These are phyloP conservation scores for Maniola jurtina DNA, from an alignment of 1,140 invertebrate genomes.

Conservation along the genomic window DNA sequence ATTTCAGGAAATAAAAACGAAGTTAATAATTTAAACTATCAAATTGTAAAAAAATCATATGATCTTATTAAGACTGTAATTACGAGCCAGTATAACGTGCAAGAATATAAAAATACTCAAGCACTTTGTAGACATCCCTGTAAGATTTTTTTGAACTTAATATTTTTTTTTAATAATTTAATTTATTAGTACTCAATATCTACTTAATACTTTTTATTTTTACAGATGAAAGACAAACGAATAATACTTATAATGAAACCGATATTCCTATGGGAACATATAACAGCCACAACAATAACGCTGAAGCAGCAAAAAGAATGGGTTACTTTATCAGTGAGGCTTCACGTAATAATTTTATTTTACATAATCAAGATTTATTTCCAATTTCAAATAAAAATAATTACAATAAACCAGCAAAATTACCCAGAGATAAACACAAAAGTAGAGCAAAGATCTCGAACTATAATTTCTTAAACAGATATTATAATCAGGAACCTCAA, in stretches of 20 bases:
- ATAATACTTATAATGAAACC: slow-evolving; percentile 1
- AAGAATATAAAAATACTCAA: not conserved
- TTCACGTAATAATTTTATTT: slow-evolving; percentile 36
- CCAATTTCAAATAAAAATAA: not conserved
- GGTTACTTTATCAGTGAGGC: slow-evolving; percentile 35
- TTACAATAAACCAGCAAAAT: not conserved
- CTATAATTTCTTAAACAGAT: not conserved
- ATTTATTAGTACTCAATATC: not conserved
- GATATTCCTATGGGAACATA: slow-evolving; percentile 10
- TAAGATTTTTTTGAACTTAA: not conserved
- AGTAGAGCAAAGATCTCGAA: not conserved
- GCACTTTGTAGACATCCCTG: not conserved
- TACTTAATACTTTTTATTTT: not conserved
- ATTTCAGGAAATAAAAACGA: not conserved
- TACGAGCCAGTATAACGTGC: not conserved
- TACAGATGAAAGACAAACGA: not conserved
- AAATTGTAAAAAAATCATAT: slow-evolving; percentile 37
- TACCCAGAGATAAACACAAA: not conserved
- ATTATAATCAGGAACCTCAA: not conserved
- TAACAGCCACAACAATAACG: slow-evolving; percentile 16
- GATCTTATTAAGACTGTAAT: slow-evolving; percentile 42
- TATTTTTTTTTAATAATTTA: not conserved
- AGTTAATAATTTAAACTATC: not conserved
- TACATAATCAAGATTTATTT: not conserved
- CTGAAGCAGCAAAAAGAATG: not conserved